Percentiles rank a stretch among this genome's conserved stretches.
Conservation (phyloP, 2,888 invertebrate species). For the Parochlus steinenii region DNA sequence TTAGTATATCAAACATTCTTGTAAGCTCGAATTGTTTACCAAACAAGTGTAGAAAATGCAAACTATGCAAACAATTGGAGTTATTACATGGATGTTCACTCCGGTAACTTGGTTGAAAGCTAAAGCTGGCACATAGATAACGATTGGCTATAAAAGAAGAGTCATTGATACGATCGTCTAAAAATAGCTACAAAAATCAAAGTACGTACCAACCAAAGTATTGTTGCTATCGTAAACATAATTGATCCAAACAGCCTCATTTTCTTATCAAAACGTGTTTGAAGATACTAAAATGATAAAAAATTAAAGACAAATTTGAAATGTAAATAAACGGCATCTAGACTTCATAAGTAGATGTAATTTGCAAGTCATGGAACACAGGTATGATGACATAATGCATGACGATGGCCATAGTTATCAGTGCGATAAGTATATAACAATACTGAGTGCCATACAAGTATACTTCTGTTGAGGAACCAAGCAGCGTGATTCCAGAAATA, state of each 20-base stretch:
- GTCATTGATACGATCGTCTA: slow-evolving; percentile 1
- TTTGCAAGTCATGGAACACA: slow-evolving; percentile 45
- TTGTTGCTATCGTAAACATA: slow-evolving; percentile 49
- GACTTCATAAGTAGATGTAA: slow-evolving; percentile 58
- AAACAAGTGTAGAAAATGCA: slow-evolving; percentile 68
- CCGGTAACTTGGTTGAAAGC: slow-evolving; percentile 75
- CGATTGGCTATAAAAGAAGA: slow-evolving; percentile 21
- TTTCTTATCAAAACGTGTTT: slow-evolving; percentile 49
- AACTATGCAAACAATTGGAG: slow-evolving; percentile 60
- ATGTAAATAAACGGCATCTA: too few relatives aligned
- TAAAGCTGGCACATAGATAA: slow-evolving; percentile 49
- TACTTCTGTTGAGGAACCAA: slow-evolving; percentile 52
- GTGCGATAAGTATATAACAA: slow-evolving; percentile 38
- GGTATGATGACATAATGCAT: slow-evolving; percentile 44
- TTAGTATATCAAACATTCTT: too few relatives aligned
- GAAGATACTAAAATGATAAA: slow-evolving; percentile 42
- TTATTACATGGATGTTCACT: slow-evolving; percentile 60
- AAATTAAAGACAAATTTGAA: slow-evolving; percentile 2
- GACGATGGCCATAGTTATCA: slow-evolving; percentile 38
- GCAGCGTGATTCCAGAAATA: slow-evolving; percentile 57
- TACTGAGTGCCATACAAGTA: slow-evolving; percentile 59
- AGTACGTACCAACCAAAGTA: slow-evolving; percentile 31
- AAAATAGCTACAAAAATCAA: not conserved
- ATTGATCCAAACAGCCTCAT: slow-evolving; percentile 52
- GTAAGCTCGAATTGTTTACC: slow-evolving; percentile 44